phyloP scores from a whole-genome alignment of 2,888 invertebrate genomes.

The Fragum whitleyi region DNA sequence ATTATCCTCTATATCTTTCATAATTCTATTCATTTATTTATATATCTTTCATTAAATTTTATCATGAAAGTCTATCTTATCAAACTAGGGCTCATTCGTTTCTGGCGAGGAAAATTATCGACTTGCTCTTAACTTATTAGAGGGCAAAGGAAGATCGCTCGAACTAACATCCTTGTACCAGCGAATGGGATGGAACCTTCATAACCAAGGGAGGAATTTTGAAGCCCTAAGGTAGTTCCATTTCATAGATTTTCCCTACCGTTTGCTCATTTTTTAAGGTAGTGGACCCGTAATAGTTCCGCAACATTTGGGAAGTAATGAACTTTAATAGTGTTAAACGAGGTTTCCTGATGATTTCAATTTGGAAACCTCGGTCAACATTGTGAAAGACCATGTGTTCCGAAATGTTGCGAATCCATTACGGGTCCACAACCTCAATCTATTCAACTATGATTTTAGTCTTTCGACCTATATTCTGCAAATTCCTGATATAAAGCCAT shows the following conservation, averaged over 20 bases:
- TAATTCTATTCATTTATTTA: no score
- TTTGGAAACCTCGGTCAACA: no score
- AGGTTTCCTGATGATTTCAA: no score
- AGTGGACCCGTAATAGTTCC: no score
- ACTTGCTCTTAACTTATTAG: constrained; percentile 25
- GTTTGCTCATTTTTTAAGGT: no score
- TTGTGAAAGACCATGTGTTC: no score
- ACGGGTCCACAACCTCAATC: neutral
- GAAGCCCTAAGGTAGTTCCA: constrained; percentile 32
- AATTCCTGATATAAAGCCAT: neutral
- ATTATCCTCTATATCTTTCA: no score
- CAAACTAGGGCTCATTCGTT: constrained; percentile 50
- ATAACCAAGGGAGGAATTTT: constrained; percentile 47
- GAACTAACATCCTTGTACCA: constrained; percentile 51
- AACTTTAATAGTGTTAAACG: no score
- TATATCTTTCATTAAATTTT: no score
- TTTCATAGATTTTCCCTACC: neutral
- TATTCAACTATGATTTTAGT: neutral
- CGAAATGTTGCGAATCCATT: no score
- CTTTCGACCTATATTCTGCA: neutral
- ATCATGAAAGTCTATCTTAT: no score
- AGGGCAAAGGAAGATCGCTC: constrained; percentile 20
- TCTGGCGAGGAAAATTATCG: constrained; percentile 41
- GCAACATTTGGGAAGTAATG: no score
- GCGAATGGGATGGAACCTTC: constrained; percentile 56